Base-by-base conservation (phyloP, 35 echinoderm and acorn worm genomes). In the Ophioderma brevispina region DNA sequence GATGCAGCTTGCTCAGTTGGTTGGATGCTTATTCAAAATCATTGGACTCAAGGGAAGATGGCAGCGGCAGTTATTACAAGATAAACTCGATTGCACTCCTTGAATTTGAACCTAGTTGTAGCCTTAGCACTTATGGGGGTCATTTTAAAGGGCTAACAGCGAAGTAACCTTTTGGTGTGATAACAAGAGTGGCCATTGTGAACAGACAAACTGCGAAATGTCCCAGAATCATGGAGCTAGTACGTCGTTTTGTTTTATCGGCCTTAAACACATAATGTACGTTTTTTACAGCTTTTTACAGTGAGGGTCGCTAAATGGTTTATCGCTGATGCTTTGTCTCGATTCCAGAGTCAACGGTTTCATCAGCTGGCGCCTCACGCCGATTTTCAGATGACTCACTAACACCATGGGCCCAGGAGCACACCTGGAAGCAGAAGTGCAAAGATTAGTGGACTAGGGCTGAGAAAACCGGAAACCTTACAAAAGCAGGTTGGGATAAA, bases 321-420 rank as follows among this genome's bases (percentile, higher is more conserved):
- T 36, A 78, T 56, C 11, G 87, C 87, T 1, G 87, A 89, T 80
- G 76, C 76, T 31, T 42, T 89, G 5, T 89, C 87, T 36, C 87
- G 70, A 38, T 78, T 77, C 32, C 70, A 88, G 86, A 78, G n/a
- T 17, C 14, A 1, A 38, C 30, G 76, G 0, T 88, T 88, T 38
- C 86, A 31, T 78, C 21, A 32, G 0, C 11, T 78, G 28, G 64
- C 86, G 39, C 70, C 86, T 0, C 23, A 78, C 34, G 86, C 86
- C 11, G 86, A 78, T 36, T 0, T 15, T 1, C 13, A 3, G 28
- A 82, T 82, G 80, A 82, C 80, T 43, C 80, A 40, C 78, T 80
- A 35, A 4, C 78, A 35, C 21, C 36, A 19, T 38, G 46, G 46
- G 46, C 36, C 36, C 78, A 33, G 14, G 18, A 80, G 36, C 18